Evolutionary conservation across 1,140 invertebrate species (phyloP).

Genomic region (Rhopalosiphum padi): DNA sequence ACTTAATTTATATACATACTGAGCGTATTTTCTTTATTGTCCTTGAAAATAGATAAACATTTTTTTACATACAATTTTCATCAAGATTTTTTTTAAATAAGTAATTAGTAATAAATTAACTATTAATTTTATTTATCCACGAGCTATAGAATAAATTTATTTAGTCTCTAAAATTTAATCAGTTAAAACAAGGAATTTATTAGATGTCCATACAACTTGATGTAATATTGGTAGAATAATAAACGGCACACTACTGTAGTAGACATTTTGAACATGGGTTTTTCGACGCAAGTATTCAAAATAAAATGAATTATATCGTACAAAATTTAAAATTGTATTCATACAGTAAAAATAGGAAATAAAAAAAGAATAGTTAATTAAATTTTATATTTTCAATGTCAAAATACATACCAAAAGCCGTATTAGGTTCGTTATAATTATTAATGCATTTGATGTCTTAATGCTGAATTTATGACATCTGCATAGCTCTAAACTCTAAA

Average conservation of each 20-base stretch:
- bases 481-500: conserved; percentile 12
- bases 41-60: background rate
- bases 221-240: background rate
- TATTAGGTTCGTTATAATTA: background rate
- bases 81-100: background rate
- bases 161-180: background rate
- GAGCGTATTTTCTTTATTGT: background rate
- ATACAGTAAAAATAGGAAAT: background rate
- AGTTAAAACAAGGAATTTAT: background rate
- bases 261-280: background rate
- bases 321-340: background rate
- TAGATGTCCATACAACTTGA: background rate
- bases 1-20: background rate
- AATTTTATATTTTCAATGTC: background rate
- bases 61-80: background rate
- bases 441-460: background rate
- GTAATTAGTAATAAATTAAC: no score
- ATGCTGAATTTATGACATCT: background rate
- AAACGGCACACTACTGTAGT: background rate
- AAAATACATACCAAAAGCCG: background rate
- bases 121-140: background rate
- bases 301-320: background rate
- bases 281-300: background rate
- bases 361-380: background rate
- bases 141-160: background rate